phyloP scores from a whole-genome alignment of 2,113 vertebrate genomes.

The Thunnus maccoyii region DNA sequence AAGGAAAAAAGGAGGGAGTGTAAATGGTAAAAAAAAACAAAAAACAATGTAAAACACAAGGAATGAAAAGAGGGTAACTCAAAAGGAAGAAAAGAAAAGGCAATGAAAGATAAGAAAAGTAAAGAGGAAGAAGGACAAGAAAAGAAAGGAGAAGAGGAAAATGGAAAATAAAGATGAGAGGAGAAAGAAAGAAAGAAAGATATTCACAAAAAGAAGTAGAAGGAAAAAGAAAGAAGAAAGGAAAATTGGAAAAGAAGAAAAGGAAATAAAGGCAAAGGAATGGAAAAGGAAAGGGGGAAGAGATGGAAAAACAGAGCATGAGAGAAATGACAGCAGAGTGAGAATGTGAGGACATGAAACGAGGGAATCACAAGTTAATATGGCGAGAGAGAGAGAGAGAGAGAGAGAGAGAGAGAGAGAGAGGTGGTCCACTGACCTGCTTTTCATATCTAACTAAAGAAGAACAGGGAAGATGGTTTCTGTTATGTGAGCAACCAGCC shows the following conservation, averaged over 20 bases:
- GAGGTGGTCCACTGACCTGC: slow-evolving; percentile 72
- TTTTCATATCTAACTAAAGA: slow-evolving; percentile 62
- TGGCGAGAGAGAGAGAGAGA: slow-evolving; percentile 33
- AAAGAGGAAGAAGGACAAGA: background rate
- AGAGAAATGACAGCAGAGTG: background rate
- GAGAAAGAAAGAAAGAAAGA: background rate
- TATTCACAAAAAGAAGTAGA: background rate
- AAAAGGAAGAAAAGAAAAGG: too few species aligned
- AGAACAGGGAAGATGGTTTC: slow-evolving; percentile 39
- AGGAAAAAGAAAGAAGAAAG: background rate
- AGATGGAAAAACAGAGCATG: slow-evolving; percentile 19
- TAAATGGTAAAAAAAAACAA: background rate
- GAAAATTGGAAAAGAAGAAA: background rate
- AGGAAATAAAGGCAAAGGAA: background rate
- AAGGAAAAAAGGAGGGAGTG: background rate
- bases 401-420: background rate
- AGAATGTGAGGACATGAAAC: slow-evolving; percentile 44
- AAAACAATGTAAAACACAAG: background rate
- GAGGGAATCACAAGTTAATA: slow-evolving; percentile 62
- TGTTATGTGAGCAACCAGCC: slow-evolving; percentile 51
- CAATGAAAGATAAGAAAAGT: too few species aligned
- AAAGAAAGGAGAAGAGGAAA: background rate
- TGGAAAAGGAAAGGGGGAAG: background rate
- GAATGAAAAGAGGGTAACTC: background rate
- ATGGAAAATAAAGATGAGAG: too few species aligned